Conservation (phyloP, 2,888 invertebrate genomes). For the Parthenolecanium corni region DNA sequence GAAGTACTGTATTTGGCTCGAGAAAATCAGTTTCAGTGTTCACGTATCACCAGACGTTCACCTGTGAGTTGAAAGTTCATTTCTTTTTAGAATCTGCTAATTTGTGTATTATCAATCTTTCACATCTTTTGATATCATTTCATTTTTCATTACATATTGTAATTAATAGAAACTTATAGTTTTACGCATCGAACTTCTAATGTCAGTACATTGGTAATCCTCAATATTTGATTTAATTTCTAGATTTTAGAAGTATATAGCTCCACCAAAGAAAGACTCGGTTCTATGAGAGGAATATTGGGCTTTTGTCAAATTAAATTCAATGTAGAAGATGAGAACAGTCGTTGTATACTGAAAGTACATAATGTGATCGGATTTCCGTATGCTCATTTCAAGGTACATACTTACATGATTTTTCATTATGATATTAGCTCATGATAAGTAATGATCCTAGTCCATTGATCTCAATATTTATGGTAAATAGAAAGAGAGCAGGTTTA, state of each 20-base stretch:
- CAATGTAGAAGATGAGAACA: slow-evolving; percentile 1
- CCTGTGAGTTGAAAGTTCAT: neutral
- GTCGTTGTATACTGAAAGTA: neutral
- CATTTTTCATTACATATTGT: too few species aligned
- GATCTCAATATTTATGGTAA: too few species aligned
- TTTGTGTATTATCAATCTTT: too few species aligned
- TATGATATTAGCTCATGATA: too few species aligned
- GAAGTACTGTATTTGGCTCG: neutral
- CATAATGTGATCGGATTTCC: neutral
- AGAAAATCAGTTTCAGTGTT: neutral
- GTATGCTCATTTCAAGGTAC: neutral
- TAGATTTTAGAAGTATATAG: neutral
- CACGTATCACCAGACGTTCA: neutral
- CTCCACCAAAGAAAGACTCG: neutral
- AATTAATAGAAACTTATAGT: too few species aligned
- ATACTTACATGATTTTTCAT: neutral
- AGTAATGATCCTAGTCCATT: too few species aligned
- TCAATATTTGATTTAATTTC: neutral
- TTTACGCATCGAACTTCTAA: too few species aligned
- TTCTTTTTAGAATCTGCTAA: too few species aligned
- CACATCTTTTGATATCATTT: too few species aligned
- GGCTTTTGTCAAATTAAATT: neutral
- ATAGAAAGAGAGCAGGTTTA: too few species aligned
- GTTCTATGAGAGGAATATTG: neutral
- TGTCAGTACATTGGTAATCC: neutral